Conservation (phyloP, 2,888 invertebrate genomes). For the Scelioninae gen. 2 region DNA sequence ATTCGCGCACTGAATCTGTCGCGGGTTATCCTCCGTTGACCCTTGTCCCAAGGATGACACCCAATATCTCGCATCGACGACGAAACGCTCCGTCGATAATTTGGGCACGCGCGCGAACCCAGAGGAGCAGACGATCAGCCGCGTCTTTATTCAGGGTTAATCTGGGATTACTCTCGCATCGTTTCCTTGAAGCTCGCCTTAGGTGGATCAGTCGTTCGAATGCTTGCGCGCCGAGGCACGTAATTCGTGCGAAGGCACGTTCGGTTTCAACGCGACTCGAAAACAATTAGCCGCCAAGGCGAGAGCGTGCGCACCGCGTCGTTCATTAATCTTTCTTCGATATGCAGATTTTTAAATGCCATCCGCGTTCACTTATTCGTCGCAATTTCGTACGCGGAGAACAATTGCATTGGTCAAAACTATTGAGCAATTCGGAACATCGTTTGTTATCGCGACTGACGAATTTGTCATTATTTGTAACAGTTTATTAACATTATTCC, state of each 20-base stretch:
- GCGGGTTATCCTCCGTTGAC: too few species aligned
- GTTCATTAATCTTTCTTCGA: constrained; percentile 49
- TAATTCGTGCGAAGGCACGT: constrained; percentile 51
- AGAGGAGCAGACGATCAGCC: too few species aligned
- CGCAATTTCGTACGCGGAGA: constrained; percentile 1
- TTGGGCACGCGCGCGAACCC: too few species aligned
- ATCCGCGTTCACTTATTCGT: constrained; percentile 23
- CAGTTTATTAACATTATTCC: too few species aligned
- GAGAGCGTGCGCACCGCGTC: constrained; percentile 33
- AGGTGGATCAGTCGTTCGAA: constrained; percentile 48
- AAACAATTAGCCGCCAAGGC: constrained; percentile 55
- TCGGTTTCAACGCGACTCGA: constrained; percentile 46
- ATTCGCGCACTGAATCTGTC: too few species aligned
- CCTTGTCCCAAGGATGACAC: too few species aligned
- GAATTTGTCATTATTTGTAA: too few species aligned
- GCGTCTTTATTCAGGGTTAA: constrained; percentile 58
- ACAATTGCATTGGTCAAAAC: not conserved
- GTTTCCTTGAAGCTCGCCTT: constrained; percentile 57
- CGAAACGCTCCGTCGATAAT: too few species aligned
- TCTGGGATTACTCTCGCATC: constrained; percentile 47
- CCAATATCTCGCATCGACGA: too few species aligned
- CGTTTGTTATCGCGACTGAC: too few species aligned
- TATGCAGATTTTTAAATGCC: constrained; percentile 47
- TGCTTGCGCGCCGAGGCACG: constrained; percentile 39
- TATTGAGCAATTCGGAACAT: too few species aligned